Base-by-base conservation (phyloP, 2,888 invertebrate genomes). In the Thysanoteuthis rhombus region DNA sequence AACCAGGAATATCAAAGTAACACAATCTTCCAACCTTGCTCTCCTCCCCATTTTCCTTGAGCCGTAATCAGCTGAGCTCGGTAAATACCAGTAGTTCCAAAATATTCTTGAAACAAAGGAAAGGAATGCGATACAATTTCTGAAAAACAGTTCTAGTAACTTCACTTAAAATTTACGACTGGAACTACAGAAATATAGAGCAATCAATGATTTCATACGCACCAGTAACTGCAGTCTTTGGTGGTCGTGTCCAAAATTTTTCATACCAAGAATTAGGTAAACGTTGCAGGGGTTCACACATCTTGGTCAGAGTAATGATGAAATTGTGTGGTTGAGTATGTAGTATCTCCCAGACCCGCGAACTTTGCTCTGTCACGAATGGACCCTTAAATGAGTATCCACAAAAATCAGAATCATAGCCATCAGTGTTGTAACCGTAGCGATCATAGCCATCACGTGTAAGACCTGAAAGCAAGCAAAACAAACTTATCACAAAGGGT, bases 331-430 rank as follows among this genome's bases (percentile, higher is more conserved):
- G 94, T 94, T 96, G 96, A 36, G 94, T 94, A 12, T 94, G 94
- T 36, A 96, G 94, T 32, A 95, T 95, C 93, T 95, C 94, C 95
- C 95, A 95, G 42, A 96, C 95, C 58, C 92, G 94, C 90, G 94
- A 93, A 0, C 95, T 95, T 47, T 96, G 96, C 10, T 95, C 94
- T 0, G 95, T 95, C 92, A 95, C 94, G 94, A 95, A 96, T 16
- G 96, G 96, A 47, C 96, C 96, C 90, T 94, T 94, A 94, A 94
- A 95, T 93, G 95, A 95, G 94, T 95, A 96, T 94, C 95, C 95
- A 94, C 96, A 96, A 89, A 94, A 94, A 89, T 95, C 94, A 4
- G 93, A 94, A 94, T 96, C 95, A 93, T 94, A 95, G 25, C 96
- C 96, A 75, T 93, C 92, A 1, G 94, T 92, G 89, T 93, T 94